Conservation (phyloP, 2,888 invertebrate genomes). For the Archips xylosteana region DNA sequence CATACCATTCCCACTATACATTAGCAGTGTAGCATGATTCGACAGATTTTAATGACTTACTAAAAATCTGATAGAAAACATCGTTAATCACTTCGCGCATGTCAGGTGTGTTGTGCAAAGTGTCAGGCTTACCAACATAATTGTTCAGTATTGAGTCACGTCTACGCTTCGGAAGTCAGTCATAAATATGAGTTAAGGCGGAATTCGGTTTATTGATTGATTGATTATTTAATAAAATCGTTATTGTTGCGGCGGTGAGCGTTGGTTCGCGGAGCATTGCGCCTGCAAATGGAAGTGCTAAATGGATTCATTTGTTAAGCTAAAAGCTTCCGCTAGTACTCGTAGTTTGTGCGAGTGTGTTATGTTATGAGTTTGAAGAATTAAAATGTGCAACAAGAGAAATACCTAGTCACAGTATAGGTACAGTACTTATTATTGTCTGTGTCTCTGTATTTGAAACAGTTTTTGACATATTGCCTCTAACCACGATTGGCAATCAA, state of each 20-base stretch:
- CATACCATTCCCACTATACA: too few species aligned
- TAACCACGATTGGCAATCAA: too few species aligned
- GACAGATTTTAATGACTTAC: not conserved
- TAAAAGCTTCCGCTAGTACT: constrained; percentile 24
- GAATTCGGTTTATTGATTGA: constrained; percentile 51
- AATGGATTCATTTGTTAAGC: constrained; percentile 40
- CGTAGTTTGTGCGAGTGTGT: not conserved
- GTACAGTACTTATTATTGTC: too few species aligned
- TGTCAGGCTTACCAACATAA: constrained; percentile 55
- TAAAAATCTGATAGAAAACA: constrained; percentile 56
- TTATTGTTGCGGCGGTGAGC: constrained; percentile 46
- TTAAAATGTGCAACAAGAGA: not conserved
- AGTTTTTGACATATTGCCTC: too few species aligned
- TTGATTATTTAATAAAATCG: constrained; percentile 61
- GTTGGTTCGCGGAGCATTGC: constrained; percentile 11
- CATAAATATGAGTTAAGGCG: constrained; percentile 57
- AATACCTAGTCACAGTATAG: not conserved
- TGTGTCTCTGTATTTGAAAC: too few species aligned
- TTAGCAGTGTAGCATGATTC: too few species aligned
- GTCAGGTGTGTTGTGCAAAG: constrained; percentile 62
- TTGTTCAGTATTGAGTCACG: constrained; percentile 73
- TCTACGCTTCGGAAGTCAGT: constrained; percentile 60
- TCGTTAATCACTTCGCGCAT: constrained; percentile 64
- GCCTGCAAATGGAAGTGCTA: constrained; percentile 34
- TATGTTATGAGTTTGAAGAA: not conserved